Evolutionary conservation across 2,797 vertebrate species (phyloP), one percentile per base, ranked within the genome.

Genomic region (Manis pentadactyla): DNA sequence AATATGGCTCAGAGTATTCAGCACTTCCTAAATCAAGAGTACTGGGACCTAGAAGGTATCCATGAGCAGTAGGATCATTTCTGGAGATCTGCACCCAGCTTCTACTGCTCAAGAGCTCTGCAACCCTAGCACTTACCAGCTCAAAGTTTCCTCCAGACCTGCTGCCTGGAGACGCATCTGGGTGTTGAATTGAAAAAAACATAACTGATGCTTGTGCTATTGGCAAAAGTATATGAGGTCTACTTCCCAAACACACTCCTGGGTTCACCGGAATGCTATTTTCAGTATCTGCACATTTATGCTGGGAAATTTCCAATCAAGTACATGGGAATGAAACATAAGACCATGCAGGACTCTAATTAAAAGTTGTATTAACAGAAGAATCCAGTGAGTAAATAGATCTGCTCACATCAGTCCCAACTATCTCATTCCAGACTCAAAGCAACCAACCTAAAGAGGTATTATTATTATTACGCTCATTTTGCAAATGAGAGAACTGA

Each of bases 251-350:
- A 34, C 51, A 27, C 63, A 7, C 1, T 49, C 51, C 3, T 42
- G 49, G 34, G 19, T 68, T 79, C 27, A 87, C 18, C 78, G 42
- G 37, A 92, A 83, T 73, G 42, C 37, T 86, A 19, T 49, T 88
- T 87, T 79, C 73, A 95, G 27, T 75, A 57, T 83, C 37, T 82
- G 0, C 31, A 92, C 63, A 34, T 84, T 82, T 74, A 21, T 51
- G 34, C 39, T 92, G 51, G 46, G 66, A 85, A 74, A 53, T 63
- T 95, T 87, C 77, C 71, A 84, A 51, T 82, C 55, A 87, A 93
- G 29, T 49, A 73, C 53, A 39, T 46, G 19, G 23, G 14, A 85
- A 69, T 18, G 42, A 15, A 77, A 77, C 17, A 14, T 77, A 95
- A 95, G 34, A 27, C 7, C 19, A 63, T 3, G 31, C 1, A 6